Conservation (phyloP, 53 echinoderm and acorn worm species). For the Holothuria scabra region DNA sequence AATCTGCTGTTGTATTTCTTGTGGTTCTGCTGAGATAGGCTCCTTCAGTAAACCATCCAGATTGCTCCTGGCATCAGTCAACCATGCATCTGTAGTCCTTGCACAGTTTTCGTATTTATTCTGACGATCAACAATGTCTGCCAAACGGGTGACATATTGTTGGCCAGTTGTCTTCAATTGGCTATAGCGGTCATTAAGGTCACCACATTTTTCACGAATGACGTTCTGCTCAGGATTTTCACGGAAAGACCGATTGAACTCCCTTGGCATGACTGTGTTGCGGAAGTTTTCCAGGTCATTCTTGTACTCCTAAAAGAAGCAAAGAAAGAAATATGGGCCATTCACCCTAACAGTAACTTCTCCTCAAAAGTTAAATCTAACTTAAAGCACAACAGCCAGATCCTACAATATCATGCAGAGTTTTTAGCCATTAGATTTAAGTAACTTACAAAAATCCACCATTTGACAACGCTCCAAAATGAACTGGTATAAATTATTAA, state of each 20-base stretch:
- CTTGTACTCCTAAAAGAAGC: constrained; percentile 69
- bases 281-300: constrained; percentile 83
- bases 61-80: constrained; percentile 70
- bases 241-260: constrained; percentile 84
- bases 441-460: too few species aligned
- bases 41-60: constrained; percentile 78
- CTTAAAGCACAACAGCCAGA: too few species aligned
- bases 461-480: too few species aligned
- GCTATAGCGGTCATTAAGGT: constrained; percentile 86
- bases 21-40: constrained; percentile 83
- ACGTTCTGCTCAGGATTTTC: constrained; percentile 86
- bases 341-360: not conserved
- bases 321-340: too few species aligned
- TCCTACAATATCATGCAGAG: too few species aligned
- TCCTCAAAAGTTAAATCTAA: not conserved
- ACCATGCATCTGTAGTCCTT: constrained; percentile 74
- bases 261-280: constrained; percentile 71
- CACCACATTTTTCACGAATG: constrained; percentile 61
- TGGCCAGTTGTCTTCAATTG: constrained; percentile 70
- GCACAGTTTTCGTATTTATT: constrained; percentile 76
- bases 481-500: too few species aligned
- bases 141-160: constrained; percentile 68
- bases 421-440: too few species aligned
- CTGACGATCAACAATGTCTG: constrained; percentile 80
- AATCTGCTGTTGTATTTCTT: constrained; percentile 89